Evolutionary conservation across 2,113 vertebrate species (phyloP), one percentile per base, ranked within the genome.

Genomic region (Micronisus gabar): DNA sequence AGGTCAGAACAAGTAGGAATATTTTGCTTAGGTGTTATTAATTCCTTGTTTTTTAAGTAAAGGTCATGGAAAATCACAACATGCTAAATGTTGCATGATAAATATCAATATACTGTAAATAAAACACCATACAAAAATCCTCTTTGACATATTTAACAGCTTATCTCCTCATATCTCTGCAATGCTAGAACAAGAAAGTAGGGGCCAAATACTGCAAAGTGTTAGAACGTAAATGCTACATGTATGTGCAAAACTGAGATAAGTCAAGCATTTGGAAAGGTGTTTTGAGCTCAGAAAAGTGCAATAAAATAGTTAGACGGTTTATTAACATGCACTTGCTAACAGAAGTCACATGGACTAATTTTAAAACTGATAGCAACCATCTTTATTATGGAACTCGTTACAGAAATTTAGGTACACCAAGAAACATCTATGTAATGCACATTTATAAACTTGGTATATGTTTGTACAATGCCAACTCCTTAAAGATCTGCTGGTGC

Each of bases 301-400:
- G 20, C 3, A 58, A n/a, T 9, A 55, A 90, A 71, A 47, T 21
- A 0, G 0, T 9, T 25, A 67, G 34, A 29, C 12, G 5, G 2
- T 18, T 81, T 65, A 34, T 72, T 68, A 36, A 12, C 22, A 26
- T n/a, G 8, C 13, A 58, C 36, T 10, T 29, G 14, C 40, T 70
- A 32, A n/a, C 5, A 81, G 43, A 93, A 91, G 68, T 13, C 26
- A 32, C 27, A 30, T 6, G 8, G 16, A 32, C 14, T 52, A 22
- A 72, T 53, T 87, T n/a, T 18, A 61, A 65, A 36, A n/a, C 14
- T 40, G 16, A 13, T 52, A 76, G 13, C 22, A 38, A 56, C 45
- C 22, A 11, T 23, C 47, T 32, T 62, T 5, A 7, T 59, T 32
- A 21, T 26, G 9, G 30, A 53, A 8, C 5, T 5, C 12, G 3